Evolutionary conservation across 1,140 invertebrate species (phyloP).

Genomic region (Zaprionus gabonicus): DNA sequence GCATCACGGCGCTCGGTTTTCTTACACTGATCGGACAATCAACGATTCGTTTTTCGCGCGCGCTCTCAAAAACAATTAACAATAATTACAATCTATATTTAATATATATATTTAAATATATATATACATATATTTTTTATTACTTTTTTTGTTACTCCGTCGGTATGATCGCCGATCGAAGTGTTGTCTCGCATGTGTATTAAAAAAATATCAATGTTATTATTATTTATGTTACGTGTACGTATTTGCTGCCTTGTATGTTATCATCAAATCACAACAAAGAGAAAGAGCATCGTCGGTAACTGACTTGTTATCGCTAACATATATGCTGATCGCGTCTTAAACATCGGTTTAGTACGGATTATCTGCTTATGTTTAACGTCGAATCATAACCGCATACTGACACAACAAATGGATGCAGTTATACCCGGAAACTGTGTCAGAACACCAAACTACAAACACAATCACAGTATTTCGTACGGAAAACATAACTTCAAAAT

Average conservation of each 20-base stretch:
- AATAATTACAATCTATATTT: conserved; percentile 19
- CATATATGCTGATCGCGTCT: conserved; percentile 18
- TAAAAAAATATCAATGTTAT: conserved; percentile 17
- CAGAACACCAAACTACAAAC: conserved; percentile 7
- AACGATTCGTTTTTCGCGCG: conserved; percentile 18
- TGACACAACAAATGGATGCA: conserved; percentile 4
- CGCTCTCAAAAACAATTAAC: conserved; percentile 26
- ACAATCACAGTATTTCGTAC: not conserved
- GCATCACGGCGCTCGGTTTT: conserved; percentile 46
- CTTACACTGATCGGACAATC: conserved; percentile 8
- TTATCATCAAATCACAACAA: conserved; percentile 22
- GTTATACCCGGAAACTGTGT: not conserved
- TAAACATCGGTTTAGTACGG: not conserved
- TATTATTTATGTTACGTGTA: conserved; percentile 1
- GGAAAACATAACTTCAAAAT: conserved; percentile 2
- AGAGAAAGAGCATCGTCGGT: conserved; percentile 4
- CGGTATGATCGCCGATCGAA: conserved; percentile 10
- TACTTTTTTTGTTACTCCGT: conserved; percentile 12
- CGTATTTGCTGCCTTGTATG: conserved; percentile 21
- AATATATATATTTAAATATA: not conserved
- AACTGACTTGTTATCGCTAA: conserved; percentile 28
- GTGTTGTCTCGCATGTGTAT: conserved; percentile 27
- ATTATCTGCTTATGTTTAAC: conserved; percentile 20
- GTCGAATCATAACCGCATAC: conserved; percentile 3
- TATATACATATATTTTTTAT: not conserved